Evolutionary conservation across 2,797 vertebrate species (phyloP), one percentile per base, ranked within the genome.

Genomic region (Phalloptychus januarius): DNA sequence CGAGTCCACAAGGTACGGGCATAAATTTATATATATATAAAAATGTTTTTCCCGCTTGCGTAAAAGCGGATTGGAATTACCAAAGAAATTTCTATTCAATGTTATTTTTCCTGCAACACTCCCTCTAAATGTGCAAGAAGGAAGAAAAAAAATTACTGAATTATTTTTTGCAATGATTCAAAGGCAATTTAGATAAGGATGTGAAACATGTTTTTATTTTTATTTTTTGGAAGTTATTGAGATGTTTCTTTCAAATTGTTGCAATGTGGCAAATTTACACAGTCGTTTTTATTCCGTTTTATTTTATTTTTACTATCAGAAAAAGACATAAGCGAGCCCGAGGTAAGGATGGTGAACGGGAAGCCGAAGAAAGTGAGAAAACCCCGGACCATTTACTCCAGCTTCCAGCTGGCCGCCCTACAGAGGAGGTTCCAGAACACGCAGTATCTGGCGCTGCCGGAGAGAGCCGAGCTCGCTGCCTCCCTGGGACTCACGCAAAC

Each of bases 341-440:
- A 99, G 90, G 97, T 99, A 91, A 95, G 98, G 85, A 99, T 99
- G 97, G 97, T 99, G 85, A 99, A 99, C 81, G 98, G 98, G 79
- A 99, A 99, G 94, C 98, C 98, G 93, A 99, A 99, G 95, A 99
- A 99, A 94, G 98, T 99, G 88, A 96, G 98, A 78, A 99, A 99
- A 90, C 98, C 98, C 67, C 95, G 98, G 85, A 99, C 98, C 38
- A 99, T 99, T 94, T 99, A 99, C 93, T 99, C 98, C 91, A 99
- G 98, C 93, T 99, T 99, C 92, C 98, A 99, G 95, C 97, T 99
- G 92, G 98, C 98, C 33, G 98, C 98, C 15, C 94, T 99, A 86
- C 97, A 98, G 94, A 95, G 98, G 91, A 94, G 98, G 79, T 99
- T 99, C 85, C 98, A 99, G 96, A 99, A 99, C 96, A 99, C 98